Base-by-base conservation (phyloP, 2,888 invertebrate species). In the Pachydiplax longipennis region DNA sequence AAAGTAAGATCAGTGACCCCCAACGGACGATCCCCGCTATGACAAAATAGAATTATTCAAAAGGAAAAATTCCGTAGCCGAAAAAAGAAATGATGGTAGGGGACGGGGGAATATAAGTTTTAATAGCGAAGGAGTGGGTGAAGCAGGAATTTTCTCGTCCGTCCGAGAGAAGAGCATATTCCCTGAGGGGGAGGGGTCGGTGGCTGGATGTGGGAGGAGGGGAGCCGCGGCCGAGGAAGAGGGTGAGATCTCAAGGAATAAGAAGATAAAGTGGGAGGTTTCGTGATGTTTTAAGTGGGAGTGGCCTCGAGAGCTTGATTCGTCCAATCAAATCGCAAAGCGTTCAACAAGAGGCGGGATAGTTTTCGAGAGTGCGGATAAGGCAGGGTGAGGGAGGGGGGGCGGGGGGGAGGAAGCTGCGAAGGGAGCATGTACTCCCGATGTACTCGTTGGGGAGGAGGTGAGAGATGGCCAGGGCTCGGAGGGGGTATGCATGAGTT, bases 401-500 rank as follows among this genome's bases (percentile, higher is more conserved):
- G 22, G 37, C 37, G 40, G 40, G 18, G 81, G 22, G 40, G 37
- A 40, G 81, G 81, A 15, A 15, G 44, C 12, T 25, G 61, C 58
- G 83, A 61, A 35, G 40, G 37, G n/a, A n/a, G 37, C 35, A n/a
- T 61, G n/a, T 58, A 61, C 35, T 87, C 87, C 25, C 35, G 87
- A 87, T 87, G 37, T 61, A 61, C 25, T 37, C 37, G 37, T 15
- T 31, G 58, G 25, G 83, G 35, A 58, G 18, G 25, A 18, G 83
- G 58, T 18, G 53, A 53, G 53, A 31, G 53, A 53, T 4, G 25
- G 53, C 4, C 4, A 25, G 61, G 37, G 83, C 90, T 58, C 25
- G 81, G 82, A 80, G 91, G 90, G 91, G 82, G 83, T 90, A 91
- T 87, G 91, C 73, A 73, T 73, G 73, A 73, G 73, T 73, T 73